A percentile compares a stretch with the other conserved stretches of the same genome.
phyloP scores from a whole-genome alignment of 2,113 vertebrate genomes.

The Origma solitaria region DNA sequence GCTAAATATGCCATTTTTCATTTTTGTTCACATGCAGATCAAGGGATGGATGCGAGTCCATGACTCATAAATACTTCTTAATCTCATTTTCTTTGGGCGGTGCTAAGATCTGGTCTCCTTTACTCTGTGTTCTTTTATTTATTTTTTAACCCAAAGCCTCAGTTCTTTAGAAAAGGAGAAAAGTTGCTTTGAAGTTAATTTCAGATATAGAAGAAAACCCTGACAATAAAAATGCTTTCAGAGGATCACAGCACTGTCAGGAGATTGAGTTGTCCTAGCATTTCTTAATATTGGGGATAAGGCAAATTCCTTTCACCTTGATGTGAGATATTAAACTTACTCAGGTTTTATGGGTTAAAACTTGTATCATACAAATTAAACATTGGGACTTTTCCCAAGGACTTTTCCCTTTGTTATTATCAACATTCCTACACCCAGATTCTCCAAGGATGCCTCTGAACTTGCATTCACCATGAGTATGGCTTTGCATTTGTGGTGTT shows the following conservation, averaged over 20 bases:
- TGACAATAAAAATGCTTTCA: slow-evolving; percentile 40
- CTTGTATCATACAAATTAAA: background rate
- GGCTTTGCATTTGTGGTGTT: background rate
- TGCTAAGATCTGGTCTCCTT: background rate
- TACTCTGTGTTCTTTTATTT: background rate
- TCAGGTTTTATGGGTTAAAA: background rate
- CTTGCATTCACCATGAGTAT: background rate
- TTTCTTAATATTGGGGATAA: background rate
- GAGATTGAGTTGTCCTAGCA: background rate
- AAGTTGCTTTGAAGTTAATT: slow-evolving; percentile 26
- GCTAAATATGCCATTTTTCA: background rate
- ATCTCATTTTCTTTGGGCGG: background rate
- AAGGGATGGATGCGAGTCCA: background rate
- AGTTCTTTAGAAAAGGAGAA: background rate
- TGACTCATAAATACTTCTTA: background rate
- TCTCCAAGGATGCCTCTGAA: background rate
- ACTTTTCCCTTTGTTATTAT: background rate
- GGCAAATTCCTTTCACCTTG: background rate
- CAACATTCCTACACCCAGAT: background rate
- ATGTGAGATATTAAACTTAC: background rate
- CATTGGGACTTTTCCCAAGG: background rate
- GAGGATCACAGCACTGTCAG: background rate
- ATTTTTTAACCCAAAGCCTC: background rate
- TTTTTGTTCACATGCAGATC: background rate
- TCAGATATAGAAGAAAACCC: background rate